Percentiles rank a stretch among this genome's conserved stretches.
Conservation (phyloP, 2,113 vertebrate species). For the Origma solitaria region DNA sequence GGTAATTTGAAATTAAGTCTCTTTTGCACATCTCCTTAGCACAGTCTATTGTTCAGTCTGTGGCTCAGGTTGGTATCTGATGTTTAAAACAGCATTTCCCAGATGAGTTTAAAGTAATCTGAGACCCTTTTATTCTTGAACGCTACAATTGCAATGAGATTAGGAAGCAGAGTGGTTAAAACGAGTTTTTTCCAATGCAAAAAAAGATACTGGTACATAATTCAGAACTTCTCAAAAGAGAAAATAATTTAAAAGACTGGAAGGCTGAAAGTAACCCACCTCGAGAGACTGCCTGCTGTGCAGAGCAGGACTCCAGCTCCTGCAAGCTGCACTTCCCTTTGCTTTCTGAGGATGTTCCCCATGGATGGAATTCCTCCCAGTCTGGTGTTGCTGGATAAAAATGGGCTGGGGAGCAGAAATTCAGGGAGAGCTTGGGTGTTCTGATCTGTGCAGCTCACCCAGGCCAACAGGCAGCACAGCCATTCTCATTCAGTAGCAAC, state of each 20-base stretch:
- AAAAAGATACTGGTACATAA: neutral
- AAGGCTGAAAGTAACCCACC: neutral
- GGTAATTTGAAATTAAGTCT: slow-evolving; percentile 10
- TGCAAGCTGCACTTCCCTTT: neutral
- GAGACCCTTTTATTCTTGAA: neutral
- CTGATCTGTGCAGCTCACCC: neutral
- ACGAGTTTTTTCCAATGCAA: neutral
- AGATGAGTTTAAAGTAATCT: neutral
- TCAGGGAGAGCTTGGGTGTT: accelerated
- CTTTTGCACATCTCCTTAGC: neutral
- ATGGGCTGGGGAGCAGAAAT: neutral
- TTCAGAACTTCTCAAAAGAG: neutral
- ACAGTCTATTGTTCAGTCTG: neutral
- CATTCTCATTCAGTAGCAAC: neutral
- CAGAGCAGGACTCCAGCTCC: neutral
- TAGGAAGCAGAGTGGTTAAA: neutral
- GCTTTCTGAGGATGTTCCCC: neutral
- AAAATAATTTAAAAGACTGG: neutral
- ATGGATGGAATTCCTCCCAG: neutral
- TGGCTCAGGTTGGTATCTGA: neutral
- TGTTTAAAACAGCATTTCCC: neutral
- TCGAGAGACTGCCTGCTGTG: neutral
- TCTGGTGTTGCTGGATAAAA: neutral
- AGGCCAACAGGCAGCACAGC: neutral
- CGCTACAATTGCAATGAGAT: neutral